Evolutionary conservation across 2,888 invertebrate genomes (phyloP), one percentile per base, ranked within the genome.

Genomic region (Lissocephala sabroskyi): DNA sequence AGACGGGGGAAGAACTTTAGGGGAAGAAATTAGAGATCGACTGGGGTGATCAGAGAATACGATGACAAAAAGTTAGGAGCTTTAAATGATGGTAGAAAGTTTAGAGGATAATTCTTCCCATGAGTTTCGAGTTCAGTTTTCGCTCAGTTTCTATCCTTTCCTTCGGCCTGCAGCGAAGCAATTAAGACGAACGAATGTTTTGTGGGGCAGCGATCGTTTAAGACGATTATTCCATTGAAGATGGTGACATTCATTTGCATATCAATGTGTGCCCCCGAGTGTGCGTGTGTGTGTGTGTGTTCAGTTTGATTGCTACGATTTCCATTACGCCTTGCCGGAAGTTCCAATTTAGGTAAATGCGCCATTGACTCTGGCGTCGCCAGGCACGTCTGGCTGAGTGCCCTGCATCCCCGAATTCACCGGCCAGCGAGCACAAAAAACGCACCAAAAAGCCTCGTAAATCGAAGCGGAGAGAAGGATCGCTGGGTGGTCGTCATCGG

Each of bases 341-440:
- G 81, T 81, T 79, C 81, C 81, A 81, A 81, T 81, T 81, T 81
- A 81, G 82, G 81, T 80, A 81, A 81, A 81, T 81, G 73, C 81
- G 79, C 62, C 71, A 80, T 78, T 78, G 75, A 75, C 63, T 58
- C 56, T n/a, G n/a, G n/a, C n/a, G n/a, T n/a, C 65, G 56, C 43
- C 56, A 55, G 55, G 56, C 33, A 17, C 53, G 45, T 35, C 32
- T 16, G 14, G n/a, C 10, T 14, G n/a, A n/a, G 29, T 41, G 14
- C 23, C 50, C 29, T 11, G 23, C 18, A 29, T 26, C 36, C 29
- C 29, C 26, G 11, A 26, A 35, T 36, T 35, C 36, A 28, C 28
- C n/a, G 40, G 40, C 11, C 26, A 11, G 7, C 13, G 39, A 44
- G 33, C 11, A 35, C 47, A 35, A 40, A 14, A 32, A 18, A 14